Conservation (phyloP, 2,888 invertebrate species). For the Chouioia cunea region DNA sequence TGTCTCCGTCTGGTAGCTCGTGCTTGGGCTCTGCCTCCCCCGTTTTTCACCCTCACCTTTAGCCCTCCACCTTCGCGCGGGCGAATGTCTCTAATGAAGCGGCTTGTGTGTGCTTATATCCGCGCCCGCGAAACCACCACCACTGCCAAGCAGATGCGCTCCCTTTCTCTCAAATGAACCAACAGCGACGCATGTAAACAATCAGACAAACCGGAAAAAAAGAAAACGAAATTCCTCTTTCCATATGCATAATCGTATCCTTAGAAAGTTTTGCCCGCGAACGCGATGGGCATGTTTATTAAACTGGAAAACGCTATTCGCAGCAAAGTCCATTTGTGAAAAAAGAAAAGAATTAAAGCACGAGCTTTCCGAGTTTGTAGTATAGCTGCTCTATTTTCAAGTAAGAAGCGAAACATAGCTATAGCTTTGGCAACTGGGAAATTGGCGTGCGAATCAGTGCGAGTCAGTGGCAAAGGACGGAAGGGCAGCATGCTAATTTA, state of each 20-base stretch:
- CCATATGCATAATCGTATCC: constrained; percentile 40
- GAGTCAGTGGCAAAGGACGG: constrained; percentile 49
- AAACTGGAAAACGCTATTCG: constrained; percentile 26
- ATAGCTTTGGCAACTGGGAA: constrained; percentile 49
- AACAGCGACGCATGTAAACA: constrained; percentile 41
- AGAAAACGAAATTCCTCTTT: constrained; percentile 44
- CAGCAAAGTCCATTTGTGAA: constrained; percentile 6
- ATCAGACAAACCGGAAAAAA: no score
- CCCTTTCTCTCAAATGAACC: no score
- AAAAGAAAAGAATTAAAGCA: constrained; percentile 10
- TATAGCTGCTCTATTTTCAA: no score
- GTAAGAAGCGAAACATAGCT: constrained; percentile 33
- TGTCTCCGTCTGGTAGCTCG: constrained; percentile 60
- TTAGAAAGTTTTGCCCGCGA: constrained; percentile 32
- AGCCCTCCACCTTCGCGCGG: constrained; percentile 40
- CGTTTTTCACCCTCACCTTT: constrained; percentile 49
- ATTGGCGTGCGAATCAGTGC: constrained; percentile 54
- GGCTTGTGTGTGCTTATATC: constrained; percentile 67
- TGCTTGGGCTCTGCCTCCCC: constrained; percentile 51
- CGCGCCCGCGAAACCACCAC: constrained; percentile 62
- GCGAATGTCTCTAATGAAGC: constrained; percentile 69
- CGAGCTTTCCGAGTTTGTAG: constrained; percentile 41
- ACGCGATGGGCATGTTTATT: constrained; percentile 41
- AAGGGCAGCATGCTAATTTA: constrained; percentile 68
- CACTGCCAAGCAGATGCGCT: background rate